A percentile compares a stretch with the other conserved stretches of the same genome.
phyloP scores from a whole-genome alignment of 1,140 invertebrate genomes.

The Megalonaias nervosa region DNA sequence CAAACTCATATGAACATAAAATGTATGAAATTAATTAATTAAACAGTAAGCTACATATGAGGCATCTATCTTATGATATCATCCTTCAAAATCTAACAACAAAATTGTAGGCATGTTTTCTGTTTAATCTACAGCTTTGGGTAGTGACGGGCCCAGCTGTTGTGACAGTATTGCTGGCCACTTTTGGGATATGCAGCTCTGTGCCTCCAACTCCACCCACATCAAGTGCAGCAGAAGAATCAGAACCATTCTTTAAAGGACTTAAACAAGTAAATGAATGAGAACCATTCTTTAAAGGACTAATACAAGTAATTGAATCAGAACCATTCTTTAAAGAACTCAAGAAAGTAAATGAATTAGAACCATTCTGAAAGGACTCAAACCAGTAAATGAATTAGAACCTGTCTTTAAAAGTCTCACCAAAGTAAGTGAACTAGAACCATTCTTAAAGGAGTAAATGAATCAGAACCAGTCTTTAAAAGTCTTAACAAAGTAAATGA shows the following conservation, averaged over 20 bases:
- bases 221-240: constrained; percentile 66
- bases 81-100: no score
- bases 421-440: constrained; percentile 57
- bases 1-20: no score
- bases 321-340: not conserved
- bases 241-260: constrained; percentile 48
- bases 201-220: constrained; percentile 67
- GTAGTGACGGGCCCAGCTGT: constrained; percentile 56
- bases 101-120: no score
- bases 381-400: no score
- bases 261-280: constrained; percentile 25
- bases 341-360: not conserved
- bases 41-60: no score
- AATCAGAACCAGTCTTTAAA: constrained; percentile 51
- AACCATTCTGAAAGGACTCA: no score
- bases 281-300: no score
- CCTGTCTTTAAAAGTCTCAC: no score
- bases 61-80: no score
- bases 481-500: constrained; percentile 24
- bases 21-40: no score
- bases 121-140: constrained; percentile 53
- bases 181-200: constrained; percentile 65
- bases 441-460: constrained; percentile 21
- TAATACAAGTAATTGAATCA: no score
- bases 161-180: constrained; percentile 57